phyloP scores from a whole-genome alignment of 2,113 vertebrate species.

The Sminthopsis crassicaudata region DNA sequence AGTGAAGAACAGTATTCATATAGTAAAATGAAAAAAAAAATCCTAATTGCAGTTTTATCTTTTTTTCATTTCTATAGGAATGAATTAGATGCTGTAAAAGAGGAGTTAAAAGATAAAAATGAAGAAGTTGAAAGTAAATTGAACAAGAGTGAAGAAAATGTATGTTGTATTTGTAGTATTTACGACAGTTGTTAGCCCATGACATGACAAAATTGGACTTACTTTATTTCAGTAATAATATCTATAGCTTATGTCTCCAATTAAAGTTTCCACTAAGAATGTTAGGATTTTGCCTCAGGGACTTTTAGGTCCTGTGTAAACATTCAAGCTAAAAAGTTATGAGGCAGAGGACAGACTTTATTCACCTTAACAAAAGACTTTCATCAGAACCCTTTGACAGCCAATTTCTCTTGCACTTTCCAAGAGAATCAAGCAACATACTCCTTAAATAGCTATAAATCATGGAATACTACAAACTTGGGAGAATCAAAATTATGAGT shows the following conservation, averaged over 20 bases:
- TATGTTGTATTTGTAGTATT: slow-evolving; percentile 75
- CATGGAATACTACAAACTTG: no score
- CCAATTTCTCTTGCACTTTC: not conserved
- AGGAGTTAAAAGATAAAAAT: slow-evolving; percentile 82
- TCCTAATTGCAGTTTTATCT: slow-evolving; percentile 31
- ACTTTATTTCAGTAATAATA: not conserved
- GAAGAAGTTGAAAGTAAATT: slow-evolving; percentile 86
- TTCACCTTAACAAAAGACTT: not conserved
- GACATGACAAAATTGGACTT: not conserved
- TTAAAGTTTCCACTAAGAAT: not conserved
- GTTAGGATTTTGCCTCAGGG: not conserved
- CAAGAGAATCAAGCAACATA: not conserved
- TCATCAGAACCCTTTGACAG: not conserved
- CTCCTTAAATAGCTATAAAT: not conserved
- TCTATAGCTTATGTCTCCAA: not conserved
- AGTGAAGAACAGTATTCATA: slow-evolving; percentile 32
- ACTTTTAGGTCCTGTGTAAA: not conserved
- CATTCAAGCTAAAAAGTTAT: not conserved
- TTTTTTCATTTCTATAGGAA: slow-evolving; percentile 81
- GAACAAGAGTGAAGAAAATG: slow-evolving; percentile 88
- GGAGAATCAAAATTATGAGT: no score
- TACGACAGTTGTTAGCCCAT: not conserved
- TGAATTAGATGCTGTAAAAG: slow-evolving; percentile 84
- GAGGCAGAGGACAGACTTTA: not conserved
- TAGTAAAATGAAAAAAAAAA: slow-evolving; percentile 54